Base-by-base conservation (phyloP, 2,113 vertebrate genomes). In the Lepisosteus oculatus region DNA sequence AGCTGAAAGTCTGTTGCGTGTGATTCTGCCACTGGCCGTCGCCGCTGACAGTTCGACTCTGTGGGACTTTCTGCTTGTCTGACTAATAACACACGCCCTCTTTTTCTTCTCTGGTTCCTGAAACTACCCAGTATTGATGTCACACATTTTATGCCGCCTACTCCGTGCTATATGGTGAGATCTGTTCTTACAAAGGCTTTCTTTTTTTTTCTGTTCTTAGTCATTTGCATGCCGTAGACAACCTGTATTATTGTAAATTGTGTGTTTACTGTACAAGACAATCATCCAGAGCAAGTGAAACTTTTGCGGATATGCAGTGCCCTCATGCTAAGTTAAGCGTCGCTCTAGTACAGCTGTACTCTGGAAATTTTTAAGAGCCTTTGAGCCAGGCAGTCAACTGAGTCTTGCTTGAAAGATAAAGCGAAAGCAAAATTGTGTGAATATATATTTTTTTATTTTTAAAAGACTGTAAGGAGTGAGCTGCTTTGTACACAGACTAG, bases 1-100 rank as follows among this genome's bases (percentile, higher is more conserved):
- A 59, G 57, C 57, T 6, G 3, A 59, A 59, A 59, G 12, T 59
- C 57, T 29, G 29, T n/a, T 6, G n/a, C 57, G 57, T 59, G 13
- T n/a, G 9, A 4, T 59, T 41, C 57, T 55, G 57, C 63, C 67
- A 47, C 67, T 45, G 14, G 56, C 57, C 62, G 11, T 13, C 55
- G 68, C 65, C 65, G 15, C 8, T 75, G 54, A 57, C 73, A 76
- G 76, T 74, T 44, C 65, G 68, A 80, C 13, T 59, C 77, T 82
- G 74, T 59, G 76, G 75, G 77, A 78, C 77, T 82, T 79, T 75
- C 79, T 72, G 76, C 68, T 74, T 55, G 62, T 47, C 43, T 65
- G 77, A 78, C 67, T 78, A 78, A 78, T 77, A 79, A 73, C 67
- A 77, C 72, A 76, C 77, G 69, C 83, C 77, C 70, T 74, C 74